A percentile compares a stretch with the other conserved stretches of the same genome.
Conservation (phyloP, 2,113 vertebrate genomes). For the Siniperca chuatsi region DNA sequence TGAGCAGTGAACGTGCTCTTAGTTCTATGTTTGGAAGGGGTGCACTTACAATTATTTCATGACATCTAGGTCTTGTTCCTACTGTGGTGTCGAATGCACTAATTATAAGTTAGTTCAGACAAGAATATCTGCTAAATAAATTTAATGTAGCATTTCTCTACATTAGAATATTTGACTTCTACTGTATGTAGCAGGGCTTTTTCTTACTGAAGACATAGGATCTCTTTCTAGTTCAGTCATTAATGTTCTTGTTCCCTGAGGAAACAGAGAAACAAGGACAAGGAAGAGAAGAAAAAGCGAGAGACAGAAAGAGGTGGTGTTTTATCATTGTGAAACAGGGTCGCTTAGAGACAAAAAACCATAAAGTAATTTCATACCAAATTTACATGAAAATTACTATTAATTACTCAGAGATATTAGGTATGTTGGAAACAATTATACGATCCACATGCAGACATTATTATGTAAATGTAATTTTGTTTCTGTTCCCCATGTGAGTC, state of each 20-base stretch:
- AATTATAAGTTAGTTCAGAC: not conserved
- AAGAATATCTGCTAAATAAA: not conserved
- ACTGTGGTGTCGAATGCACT: too few relatives aligned
- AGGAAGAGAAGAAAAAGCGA: not conserved
- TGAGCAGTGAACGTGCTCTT: too few relatives aligned
- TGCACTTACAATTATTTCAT: too few relatives aligned
- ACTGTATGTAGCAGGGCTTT: not conserved
- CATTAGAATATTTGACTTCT: not conserved
- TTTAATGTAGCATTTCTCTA: not conserved
- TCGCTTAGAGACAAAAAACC: slow-evolving; percentile 50
- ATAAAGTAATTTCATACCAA: slow-evolving; percentile 66
- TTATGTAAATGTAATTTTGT: slow-evolving; percentile 51
- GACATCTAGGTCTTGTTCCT: too few relatives aligned
- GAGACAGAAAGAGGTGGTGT: not conserved
- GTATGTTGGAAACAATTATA: slow-evolving; percentile 41
- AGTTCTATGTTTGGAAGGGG: too few relatives aligned
- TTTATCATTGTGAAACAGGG: slow-evolving; percentile 68
- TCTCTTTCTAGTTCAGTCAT: slow-evolving; percentile 29
- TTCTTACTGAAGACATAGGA: not conserved
- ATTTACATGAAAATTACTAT: slow-evolving; percentile 65
- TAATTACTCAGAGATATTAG: slow-evolving; percentile 51
- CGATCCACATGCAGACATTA: slow-evolving; percentile 34
- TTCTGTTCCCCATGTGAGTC: slow-evolving; percentile 18
- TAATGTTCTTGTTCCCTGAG: slow-evolving; percentile 11
- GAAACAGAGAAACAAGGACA: slow-evolving; percentile 36